Base-by-base conservation (phyloP, 1,140 invertebrate genomes). In the Helicoverpa armigera region DNA sequence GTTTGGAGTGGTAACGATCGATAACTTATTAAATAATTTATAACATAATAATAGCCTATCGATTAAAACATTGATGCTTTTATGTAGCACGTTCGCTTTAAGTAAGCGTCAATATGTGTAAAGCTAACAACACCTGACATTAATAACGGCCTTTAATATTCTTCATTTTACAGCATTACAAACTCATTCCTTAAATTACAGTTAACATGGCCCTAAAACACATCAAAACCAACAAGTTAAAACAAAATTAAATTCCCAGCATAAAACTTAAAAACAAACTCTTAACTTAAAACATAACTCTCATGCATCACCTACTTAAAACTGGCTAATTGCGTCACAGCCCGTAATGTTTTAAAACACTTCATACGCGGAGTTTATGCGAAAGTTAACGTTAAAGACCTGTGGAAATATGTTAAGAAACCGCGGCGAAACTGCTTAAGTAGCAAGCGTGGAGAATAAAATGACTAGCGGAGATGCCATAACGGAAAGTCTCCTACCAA, bases 261-360 rank as follows among this genome's bases (percentile, higher is more conserved):
- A 43, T 56, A 79, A 79, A 79, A 70, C 53, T 70, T 79, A 58
- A 69, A 67, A 58, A 70, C 35, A 67, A 86, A 88, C 82, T 86
- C 87, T 58, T 74, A 81, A 83, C 85, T 86, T 84, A 82, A 53
- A 67, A 67, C 81, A 82, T 77, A 85, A 85, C 67, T 75, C 50
- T 48, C 82, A 82, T 85, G 80, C 87, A 84, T 85, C 85, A 88
- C 79, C 82, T 86, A 89, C 90, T 88, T 87, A 86, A 87, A 87
- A 89, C 84, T 90, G 89, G 86, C 70, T 53, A 92, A 92, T 92
- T 92, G 88, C 86, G 90, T 91, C 89, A 92, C 84, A 80, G 80
- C 81, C 65, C 80, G 83, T 91, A 91, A 93, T 91, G 87, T 92
- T 92, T 91, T 89, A 93, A 93, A 93, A 92, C 89, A 91, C 88